Evolutionary conservation across 2,888 invertebrate genomes (phyloP).

Genomic region (Cantharis nigra): DNA sequence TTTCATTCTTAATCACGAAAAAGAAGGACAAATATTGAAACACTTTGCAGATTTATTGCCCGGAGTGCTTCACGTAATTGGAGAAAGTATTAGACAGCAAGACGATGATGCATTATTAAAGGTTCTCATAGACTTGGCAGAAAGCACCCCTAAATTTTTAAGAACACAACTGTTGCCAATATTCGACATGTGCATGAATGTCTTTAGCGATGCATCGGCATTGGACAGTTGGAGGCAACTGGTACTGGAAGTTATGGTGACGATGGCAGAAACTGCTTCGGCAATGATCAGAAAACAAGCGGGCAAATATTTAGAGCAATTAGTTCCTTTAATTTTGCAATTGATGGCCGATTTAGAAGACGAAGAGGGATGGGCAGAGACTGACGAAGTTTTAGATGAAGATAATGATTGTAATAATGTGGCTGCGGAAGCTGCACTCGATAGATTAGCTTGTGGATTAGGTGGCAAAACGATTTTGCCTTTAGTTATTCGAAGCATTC

Average conservation of each 20-base stretch:
- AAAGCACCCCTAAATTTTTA: slow-evolving; percentile 90
- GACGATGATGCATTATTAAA: slow-evolving; percentile 92
- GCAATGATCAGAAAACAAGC: slow-evolving; percentile 95
- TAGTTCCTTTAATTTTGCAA: slow-evolving; percentile 84
- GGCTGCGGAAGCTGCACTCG: slow-evolving; percentile 94
- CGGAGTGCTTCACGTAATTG: slow-evolving; percentile 74
- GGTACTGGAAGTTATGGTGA: slow-evolving; percentile 82
- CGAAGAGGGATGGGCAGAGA: slow-evolving; percentile 84
- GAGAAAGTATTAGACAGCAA: slow-evolving; percentile 79
- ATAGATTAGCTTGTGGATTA: slow-evolving; percentile 95
- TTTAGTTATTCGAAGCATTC: slow-evolving; percentile 79
- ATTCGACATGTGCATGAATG: slow-evolving; percentile 87
- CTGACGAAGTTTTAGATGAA: slow-evolving; percentile 87
- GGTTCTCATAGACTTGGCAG: slow-evolving; percentile 91
- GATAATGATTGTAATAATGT: slow-evolving; percentile 95
- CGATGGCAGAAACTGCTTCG: slow-evolving; percentile 90
- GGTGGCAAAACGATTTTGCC: slow-evolving; percentile 81
- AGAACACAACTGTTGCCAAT: slow-evolving; percentile 84
- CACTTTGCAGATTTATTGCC: slow-evolving; percentile 86
- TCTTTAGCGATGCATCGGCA: slow-evolving; percentile 71
- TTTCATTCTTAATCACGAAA: slow-evolving; percentile 91
- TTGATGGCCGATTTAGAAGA: slow-evolving; percentile 96
- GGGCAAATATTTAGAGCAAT: slow-evolving; percentile 76
- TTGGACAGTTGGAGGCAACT: slow-evolving; percentile 87
- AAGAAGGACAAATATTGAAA: slow-evolving; percentile 87